Base-by-base conservation (phyloP, 1,140 invertebrate genomes). In the Drosophila mojavensis region DNA sequence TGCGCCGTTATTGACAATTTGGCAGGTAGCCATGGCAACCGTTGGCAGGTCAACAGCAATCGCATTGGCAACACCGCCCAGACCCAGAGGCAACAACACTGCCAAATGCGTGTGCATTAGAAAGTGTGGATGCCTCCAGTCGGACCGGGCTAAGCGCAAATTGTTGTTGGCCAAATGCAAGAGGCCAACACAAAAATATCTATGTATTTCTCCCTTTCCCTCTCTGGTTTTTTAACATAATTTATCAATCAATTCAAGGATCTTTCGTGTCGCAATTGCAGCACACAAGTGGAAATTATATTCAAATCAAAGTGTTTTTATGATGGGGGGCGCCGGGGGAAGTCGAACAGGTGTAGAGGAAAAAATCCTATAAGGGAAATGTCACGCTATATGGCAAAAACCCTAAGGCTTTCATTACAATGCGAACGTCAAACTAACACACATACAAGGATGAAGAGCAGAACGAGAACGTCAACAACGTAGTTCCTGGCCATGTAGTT, bases 341-440 rank as follows among this genome's bases (percentile, higher is more conserved):
- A 39, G 43, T 47, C 9, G 43, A 63, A 17, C 63, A 71, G 67
- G 30, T 59, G 58, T 73, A 80, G 48, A 63, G 76, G 72, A 81
- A 73, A 62, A 84, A 88, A 88, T 88, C 84, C 79, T 65, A 89
- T 78, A 89, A 80, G 78, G 85, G 83, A 88, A 88, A 89, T 88
- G 83, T 88, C 83, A 88, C 84, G 84, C 80, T 89, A 88, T 84
- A 83, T 70, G 69, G 51, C 64, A 78, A 66, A 66, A 71, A 58
- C 53, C 79, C 58, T 36, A 24, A 17, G 58, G 56, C 53, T 39
- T 13, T 36, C 62, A 65, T 66, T 75, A 62, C 68, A 78, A 66
- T 28, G 41, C 50, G 58, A 80, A 64, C 64, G 71, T 74, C 65
- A 74, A 58, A 74, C 17, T 43, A 24, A 45, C 62, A 39, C n/a